A percentile compares a stretch with the other conserved stretches of the same genome.
Evolutionary conservation across 2,797 vertebrate species (phyloP).

Genomic region (Phrynocephalus vlangalii): DNA sequence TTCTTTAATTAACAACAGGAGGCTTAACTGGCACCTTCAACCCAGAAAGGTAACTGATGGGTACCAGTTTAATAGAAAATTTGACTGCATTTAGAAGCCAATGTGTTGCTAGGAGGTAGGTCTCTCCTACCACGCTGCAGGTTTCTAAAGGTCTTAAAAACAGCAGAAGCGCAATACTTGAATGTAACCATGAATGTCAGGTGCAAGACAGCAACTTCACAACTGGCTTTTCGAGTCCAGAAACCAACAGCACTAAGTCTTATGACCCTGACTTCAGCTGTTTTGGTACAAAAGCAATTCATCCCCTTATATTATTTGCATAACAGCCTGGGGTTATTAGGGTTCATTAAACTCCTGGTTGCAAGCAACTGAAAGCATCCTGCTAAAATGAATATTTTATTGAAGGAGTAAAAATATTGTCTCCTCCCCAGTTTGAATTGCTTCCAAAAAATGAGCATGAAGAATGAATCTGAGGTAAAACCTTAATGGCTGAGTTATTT

Average conservation of each 20-base stretch:
- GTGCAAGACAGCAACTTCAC: neutral
- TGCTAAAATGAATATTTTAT: neutral
- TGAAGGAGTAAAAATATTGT: neutral
- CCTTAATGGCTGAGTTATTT: neutral
- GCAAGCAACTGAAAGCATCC: conserved; percentile 8
- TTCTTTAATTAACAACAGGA: neutral
- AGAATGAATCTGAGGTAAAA: neutral
- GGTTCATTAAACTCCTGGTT: neutral
- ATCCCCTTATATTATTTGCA: neutral
- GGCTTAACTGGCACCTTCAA: neutral
- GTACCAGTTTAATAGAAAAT: neutral
- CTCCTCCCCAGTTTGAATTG: neutral
- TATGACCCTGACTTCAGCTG: neutral
- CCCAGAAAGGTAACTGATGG: neutral
- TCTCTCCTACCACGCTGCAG: neutral
- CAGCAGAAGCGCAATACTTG: neutral
- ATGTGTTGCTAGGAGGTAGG: neutral
- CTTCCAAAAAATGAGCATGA: conserved; percentile 14
- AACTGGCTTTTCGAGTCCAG: neutral
- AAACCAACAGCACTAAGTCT: neutral
- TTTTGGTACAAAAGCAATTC: conserved; percentile 2
- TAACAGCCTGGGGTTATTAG: conserved; percentile 1
- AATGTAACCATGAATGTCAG: neutral
- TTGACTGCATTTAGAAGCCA: neutral
- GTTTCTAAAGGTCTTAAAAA: neutral